These are phyloP conservation scores for Podabrus alpinus DNA, from an alignment of 2,888 invertebrate species.

Conservation along the genomic window DNA sequence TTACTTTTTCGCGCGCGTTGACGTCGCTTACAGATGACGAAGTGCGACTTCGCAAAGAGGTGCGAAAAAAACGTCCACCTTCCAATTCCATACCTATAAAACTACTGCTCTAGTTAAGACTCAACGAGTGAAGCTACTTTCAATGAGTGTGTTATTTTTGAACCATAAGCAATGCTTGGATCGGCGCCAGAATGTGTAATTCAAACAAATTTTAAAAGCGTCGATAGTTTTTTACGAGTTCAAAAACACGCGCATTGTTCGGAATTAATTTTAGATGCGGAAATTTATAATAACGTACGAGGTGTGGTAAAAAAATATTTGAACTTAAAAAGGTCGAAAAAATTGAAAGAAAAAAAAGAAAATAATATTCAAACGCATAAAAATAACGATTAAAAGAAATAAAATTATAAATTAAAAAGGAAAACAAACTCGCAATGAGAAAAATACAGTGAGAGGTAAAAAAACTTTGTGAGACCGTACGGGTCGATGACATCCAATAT, in stretches of 20 bases:
- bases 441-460: too few relatives aligned
- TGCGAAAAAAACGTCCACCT: slow-evolving; percentile 33
- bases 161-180: background rate
- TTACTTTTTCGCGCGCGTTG: slow-evolving; percentile 75
- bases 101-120: background rate
- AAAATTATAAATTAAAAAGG: too few relatives aligned
- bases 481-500: too few relatives aligned
- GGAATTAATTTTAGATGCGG: background rate
- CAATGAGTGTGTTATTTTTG: background rate
- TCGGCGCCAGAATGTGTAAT: background rate
- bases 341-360: too few relatives aligned
- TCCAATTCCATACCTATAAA: slow-evolving; percentile 29
- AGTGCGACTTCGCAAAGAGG: slow-evolving; percentile 41
- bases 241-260: background rate
- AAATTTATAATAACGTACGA: background rate
- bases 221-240: background rate
- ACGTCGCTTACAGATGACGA: slow-evolving; percentile 71
- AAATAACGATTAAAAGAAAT: too few relatives aligned
- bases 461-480: too few relatives aligned
- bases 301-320: background rate
- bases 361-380: too few relatives aligned
- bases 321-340: background rate
- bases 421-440: too few relatives aligned
- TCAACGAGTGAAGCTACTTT: background rate
- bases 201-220: background rate